These are phyloP conservation scores for Hylia prasina DNA, from an alignment of 2,113 vertebrate genomes.

Conservation along the genomic window DNA sequence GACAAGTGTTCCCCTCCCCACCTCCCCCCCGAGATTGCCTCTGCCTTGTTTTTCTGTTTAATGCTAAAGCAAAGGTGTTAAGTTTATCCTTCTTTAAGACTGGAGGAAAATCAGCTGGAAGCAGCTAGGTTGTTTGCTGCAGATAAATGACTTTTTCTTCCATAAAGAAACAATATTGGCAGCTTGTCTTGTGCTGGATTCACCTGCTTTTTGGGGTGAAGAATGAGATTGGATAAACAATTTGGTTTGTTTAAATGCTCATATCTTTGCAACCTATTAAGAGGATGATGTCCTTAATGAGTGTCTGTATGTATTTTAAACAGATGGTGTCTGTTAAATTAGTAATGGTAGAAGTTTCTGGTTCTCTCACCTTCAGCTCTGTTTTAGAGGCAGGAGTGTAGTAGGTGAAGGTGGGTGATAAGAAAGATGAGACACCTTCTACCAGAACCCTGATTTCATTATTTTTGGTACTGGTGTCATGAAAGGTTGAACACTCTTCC, in stretches of 20 bases:
- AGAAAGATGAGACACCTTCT: background rate
- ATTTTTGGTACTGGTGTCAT: background rate
- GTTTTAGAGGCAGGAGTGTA: background rate
- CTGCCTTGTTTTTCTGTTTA: slow-evolving; percentile 1
- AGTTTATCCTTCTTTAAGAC: slow-evolving; percentile 6
- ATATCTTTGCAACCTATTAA: background rate
- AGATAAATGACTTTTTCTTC: background rate
- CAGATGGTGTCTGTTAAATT: slow-evolving; percentile 28
- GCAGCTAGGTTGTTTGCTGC: background rate
- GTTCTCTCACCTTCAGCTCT: background rate
- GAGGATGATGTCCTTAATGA: background rate
- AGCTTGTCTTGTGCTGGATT: background rate
- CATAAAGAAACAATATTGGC: background rate
- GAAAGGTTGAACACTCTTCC: background rate
- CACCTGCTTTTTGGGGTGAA: background rate
- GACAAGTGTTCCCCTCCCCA: background rate
- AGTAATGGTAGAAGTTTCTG: background rate
- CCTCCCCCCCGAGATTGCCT: background rate
- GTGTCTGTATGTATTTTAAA: background rate
- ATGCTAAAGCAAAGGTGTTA: slow-evolving; percentile 2
- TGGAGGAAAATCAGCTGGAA: background rate
- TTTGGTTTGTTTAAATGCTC: background rate
- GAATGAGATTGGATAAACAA: background rate
- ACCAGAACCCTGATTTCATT: background rate
- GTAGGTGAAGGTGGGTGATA: background rate